These are phyloP conservation scores for Epinephelus cyanopodus DNA, from an alignment of 2,113 vertebrate genomes.

Conservation along the genomic window DNA sequence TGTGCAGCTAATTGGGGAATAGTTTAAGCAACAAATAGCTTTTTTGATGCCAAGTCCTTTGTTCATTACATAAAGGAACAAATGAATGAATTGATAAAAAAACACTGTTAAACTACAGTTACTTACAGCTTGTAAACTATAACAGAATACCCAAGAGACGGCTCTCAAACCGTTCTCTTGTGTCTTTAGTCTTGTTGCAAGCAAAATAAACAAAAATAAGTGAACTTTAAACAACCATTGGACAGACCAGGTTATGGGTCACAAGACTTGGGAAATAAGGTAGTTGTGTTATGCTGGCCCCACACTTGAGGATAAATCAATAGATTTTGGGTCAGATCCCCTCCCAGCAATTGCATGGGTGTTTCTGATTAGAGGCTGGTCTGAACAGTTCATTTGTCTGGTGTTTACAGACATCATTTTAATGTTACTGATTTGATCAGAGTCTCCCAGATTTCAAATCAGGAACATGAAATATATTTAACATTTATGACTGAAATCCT, in stretches of 20 bases:
- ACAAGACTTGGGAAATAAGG: neutral
- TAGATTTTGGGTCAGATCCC: too few species aligned
- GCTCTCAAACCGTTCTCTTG: neutral
- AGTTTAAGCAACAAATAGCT: neutral
- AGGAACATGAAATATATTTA: too few species aligned
- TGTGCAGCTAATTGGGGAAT: neutral
- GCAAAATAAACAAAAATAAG: neutral
- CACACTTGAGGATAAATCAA: too few species aligned
- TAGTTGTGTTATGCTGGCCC: neutral
- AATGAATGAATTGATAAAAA: neutral
- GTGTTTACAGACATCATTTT: too few species aligned
- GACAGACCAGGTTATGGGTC: neutral
- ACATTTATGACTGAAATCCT: too few species aligned
- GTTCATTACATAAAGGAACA: neutral
- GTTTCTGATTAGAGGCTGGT: too few species aligned
- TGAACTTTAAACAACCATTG: neutral
- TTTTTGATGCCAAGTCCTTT: neutral
- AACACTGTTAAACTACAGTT: neutral
- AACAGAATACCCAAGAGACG: neutral
- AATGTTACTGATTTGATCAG: too few species aligned
- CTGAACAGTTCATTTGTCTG: too few species aligned
- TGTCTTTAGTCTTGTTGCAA: neutral
- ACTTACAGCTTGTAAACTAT: neutral
- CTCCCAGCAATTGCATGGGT: too few species aligned
- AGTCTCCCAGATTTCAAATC: too few species aligned